Evolutionary conservation across 64 coral and sea anemone genomes (phyloP).

Genomic region (Acropora tenuis): DNA sequence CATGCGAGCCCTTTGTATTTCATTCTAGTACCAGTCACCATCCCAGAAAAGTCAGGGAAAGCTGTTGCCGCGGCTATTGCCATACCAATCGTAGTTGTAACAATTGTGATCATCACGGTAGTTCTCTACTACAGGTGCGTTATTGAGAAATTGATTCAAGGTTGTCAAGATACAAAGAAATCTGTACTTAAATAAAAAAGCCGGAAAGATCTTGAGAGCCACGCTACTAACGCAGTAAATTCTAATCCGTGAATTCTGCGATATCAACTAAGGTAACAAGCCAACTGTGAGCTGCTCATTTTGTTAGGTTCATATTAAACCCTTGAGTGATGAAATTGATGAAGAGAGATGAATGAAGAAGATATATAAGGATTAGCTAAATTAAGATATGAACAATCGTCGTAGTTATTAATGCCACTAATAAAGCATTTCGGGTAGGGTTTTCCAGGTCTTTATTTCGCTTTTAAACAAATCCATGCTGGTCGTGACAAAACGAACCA

Average conservation of each 20-base stretch:
- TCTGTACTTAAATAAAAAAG: background rate
- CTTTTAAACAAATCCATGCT: too few relatives aligned
- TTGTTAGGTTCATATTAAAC: background rate
- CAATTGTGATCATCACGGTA: background rate
- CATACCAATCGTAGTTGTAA: background rate
- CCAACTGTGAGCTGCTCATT: background rate
- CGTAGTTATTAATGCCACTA: background rate
- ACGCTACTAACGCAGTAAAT: background rate
- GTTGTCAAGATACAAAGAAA: background rate
- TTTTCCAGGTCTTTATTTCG: too few relatives aligned
- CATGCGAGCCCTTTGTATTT: background rate
- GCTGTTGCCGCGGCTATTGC: background rate
- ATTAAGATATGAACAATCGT: background rate
- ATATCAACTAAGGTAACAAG: background rate
- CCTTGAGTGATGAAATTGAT: background rate
- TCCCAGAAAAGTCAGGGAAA: background rate
- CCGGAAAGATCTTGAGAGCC: background rate
- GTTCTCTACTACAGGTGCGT: constrained; percentile 6
- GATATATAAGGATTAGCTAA: background rate
- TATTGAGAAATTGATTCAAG: background rate
- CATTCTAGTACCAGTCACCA: background rate
- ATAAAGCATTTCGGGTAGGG: too few relatives aligned
- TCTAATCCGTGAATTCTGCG: background rate
- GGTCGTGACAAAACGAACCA: too few relatives aligned
- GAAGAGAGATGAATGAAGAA: background rate